These are phyloP conservation scores for Oncopodura yosiiana DNA, from an alignment of 1,140 invertebrate species.

Conservation along the genomic window DNA sequence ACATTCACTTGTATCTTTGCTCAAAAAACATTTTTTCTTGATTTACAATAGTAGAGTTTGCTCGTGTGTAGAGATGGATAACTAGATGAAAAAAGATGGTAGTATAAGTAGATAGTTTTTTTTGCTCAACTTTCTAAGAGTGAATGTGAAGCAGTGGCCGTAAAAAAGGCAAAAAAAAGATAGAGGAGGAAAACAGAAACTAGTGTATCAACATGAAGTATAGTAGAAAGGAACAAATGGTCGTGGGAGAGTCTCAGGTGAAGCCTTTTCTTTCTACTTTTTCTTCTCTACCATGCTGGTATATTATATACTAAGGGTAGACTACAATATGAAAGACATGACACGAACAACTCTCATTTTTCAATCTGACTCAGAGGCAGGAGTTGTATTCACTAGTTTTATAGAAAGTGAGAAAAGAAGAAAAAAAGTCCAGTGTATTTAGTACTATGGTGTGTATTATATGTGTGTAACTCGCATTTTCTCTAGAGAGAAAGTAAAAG, in stretches of 20 bases:
- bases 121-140: neutral
- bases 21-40: too few species aligned
- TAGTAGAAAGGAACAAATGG: constrained; percentile 23
- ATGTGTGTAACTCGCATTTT: too few species aligned
- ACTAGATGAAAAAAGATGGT: too few species aligned
- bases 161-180: constrained; percentile 9
- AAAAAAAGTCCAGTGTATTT: constrained; percentile 6
- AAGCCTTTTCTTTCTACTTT: constrained; percentile 4
- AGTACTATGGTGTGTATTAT: too few species aligned
- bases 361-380: constrained; percentile 30
- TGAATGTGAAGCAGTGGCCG: neutral
- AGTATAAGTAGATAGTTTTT: too few species aligned
- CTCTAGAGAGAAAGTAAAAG: too few species aligned
- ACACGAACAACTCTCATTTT: constrained; percentile 33
- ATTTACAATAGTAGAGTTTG: too few species aligned
- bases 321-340: neutral
- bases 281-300: neutral
- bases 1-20: neutral
- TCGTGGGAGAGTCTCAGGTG: constrained; percentile 34
- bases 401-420: too few species aligned
- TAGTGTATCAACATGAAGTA: too few species aligned
- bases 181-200: constrained; percentile 14
- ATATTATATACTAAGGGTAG: constrained; percentile 1
- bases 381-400: too few species aligned
- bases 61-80: too few species aligned